phyloP scores from a whole-genome alignment of 2,888 invertebrate genomes.

The Rotaria sp. region DNA sequence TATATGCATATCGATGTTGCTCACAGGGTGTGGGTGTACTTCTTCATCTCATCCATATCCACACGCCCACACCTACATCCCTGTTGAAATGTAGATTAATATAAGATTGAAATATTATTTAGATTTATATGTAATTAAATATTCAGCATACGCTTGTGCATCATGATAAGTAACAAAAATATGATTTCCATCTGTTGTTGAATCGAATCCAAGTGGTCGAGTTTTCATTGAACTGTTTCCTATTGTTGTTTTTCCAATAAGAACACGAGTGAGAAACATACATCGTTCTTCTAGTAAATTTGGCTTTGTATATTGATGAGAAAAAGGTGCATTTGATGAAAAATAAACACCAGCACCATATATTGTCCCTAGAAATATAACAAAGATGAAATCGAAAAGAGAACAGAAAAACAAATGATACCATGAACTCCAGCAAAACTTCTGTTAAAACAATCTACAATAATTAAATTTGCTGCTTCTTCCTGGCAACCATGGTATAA shows the following conservation, averaged over 20 bases:
- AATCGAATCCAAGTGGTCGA: not conserved
- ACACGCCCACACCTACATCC: no score
- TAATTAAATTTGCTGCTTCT: not conserved
- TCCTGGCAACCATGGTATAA: not conserved
- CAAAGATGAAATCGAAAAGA: no score
- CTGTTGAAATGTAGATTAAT: no score
- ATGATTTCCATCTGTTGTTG: not conserved
- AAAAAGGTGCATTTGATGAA: not conserved
- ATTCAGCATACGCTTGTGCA: not conserved
- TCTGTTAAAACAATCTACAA: not conserved
- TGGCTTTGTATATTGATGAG: not conserved
- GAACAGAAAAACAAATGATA: not conserved
- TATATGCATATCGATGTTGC: no score
- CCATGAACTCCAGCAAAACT: not conserved
- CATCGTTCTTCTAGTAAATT: not conserved
- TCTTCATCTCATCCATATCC: no score
- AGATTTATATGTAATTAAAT: conserved; percentile 15
- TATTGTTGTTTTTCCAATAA: not conserved
- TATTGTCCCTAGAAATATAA: not conserved
- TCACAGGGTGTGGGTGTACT: no score
- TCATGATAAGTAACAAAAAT: conserved; percentile 1
- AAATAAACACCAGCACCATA: conserved; percentile 5
- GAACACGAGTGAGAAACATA: conserved; percentile 3
- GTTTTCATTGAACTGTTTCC: not conserved
- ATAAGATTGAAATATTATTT: no score